Base-by-base conservation (phyloP, 2,888 invertebrate genomes). In the Protophormia terraenovae region DNA sequence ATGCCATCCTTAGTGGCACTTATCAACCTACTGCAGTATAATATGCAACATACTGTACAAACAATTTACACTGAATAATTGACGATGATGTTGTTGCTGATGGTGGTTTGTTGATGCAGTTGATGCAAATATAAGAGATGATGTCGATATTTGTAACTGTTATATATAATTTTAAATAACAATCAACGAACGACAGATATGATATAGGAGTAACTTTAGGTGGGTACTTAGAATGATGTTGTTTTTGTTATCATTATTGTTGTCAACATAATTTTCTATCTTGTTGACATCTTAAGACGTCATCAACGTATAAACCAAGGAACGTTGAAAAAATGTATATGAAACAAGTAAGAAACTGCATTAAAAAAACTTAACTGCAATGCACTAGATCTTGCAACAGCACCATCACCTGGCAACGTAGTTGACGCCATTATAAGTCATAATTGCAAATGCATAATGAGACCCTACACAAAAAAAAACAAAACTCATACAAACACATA, bases 201-300 rank as follows among this genome's bases (percentile, higher is more conserved):
- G 29, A 69, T 47, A 47, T 41, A 41, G 88, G 87, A 88, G 87
- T 86, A 84, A 86, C 71, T 38, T 60, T 76, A 66, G 83, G 10
- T 83, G 82, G 72, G n/a, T n/a, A n/a, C 84, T 86, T 83, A 22
- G 10, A 73, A 14, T 76, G 82, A 77, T 79, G 86, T 67, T 87
- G 75, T 75, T 79, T 85, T 78, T 84, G 47, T 55, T 73, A 58
- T 77, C 55, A 27, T 76, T 77, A 66, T 76, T 87, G 90, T 89
- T 90, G 90, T 89, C 90, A 90, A 90, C 90, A 90, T 89, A 89
- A 88, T 89, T 88, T 88, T 87, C 69, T 55, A 35, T 88, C 90
- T 88, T 89, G 90, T 90, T 90, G 90, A 90, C 90, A 90, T 86
- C 86, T 83, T 81, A 81, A 87, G 84, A 79, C 82, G 41, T 29